Percentiles rank a stretch among this genome's conserved stretches.
phyloP scores from a whole-genome alignment of 2,888 invertebrate genomes.

The Coenonympha arcania region DNA sequence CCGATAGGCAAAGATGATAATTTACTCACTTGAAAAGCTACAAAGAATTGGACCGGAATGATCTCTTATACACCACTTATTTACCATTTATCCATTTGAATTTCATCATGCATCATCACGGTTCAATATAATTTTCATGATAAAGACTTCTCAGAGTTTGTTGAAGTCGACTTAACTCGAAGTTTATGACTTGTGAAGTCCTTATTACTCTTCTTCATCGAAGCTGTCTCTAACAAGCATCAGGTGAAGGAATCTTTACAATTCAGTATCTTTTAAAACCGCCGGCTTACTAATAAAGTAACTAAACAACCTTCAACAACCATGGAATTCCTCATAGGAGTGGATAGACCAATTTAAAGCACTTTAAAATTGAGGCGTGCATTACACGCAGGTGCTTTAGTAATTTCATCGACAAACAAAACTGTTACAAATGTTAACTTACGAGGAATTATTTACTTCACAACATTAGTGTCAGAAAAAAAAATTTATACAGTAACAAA shows the following conservation, averaged over 20 bases:
- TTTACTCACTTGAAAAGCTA: too few relatives aligned
- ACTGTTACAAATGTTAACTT: constrained; percentile 42
- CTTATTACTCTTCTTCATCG: not conserved
- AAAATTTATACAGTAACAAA: not conserved
- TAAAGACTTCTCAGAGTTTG: too few relatives aligned
- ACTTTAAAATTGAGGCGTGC: constrained; percentile 52
- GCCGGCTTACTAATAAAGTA: constrained; percentile 61
- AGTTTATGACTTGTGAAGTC: too few relatives aligned
- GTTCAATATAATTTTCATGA: too few relatives aligned
- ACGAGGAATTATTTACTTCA: constrained; percentile 12
- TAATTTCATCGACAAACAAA: constrained; percentile 66
- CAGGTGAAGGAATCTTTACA: constrained; percentile 44
- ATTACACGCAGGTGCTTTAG: constrained; percentile 37
- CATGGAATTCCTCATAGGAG: constrained; percentile 67
- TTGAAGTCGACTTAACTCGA: too few relatives aligned
- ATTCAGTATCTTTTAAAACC: constrained; percentile 47
- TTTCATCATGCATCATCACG: too few relatives aligned
- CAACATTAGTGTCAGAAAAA: not conserved
- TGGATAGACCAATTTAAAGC: constrained; percentile 61
- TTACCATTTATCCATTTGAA: too few relatives aligned
- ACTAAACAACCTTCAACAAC: constrained; percentile 63
- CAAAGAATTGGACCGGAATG: too few relatives aligned
- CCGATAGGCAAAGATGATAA: too few relatives aligned
- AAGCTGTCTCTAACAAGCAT: constrained; percentile 35
- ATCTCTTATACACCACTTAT: too few relatives aligned